Evolutionary conservation across 2,888 invertebrate species (phyloP).

Genomic region (Pheosia tremula): DNA sequence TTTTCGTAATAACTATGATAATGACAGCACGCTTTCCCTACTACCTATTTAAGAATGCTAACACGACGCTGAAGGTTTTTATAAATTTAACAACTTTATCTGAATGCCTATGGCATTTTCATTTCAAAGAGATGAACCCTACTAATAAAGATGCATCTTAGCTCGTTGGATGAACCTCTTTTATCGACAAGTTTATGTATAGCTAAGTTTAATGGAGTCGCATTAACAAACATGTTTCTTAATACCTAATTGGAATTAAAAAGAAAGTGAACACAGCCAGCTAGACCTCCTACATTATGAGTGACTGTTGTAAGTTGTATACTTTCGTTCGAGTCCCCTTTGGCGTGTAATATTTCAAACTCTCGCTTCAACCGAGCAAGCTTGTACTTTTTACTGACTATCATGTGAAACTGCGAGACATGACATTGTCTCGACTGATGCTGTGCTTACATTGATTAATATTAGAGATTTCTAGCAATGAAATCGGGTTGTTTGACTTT

Average conservation of each 20-base stretch:
- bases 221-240: no score
- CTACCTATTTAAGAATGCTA: no score
- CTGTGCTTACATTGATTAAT: constrained; percentile 23
- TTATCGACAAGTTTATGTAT: no score
- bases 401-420: constrained; percentile 45
- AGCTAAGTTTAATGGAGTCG: no score
- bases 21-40: no score
- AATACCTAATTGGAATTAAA: background rate
- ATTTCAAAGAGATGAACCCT: no score
- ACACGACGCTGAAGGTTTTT: no score
- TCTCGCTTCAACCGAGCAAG: constrained; percentile 48
- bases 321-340: constrained; percentile 9
- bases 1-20: no score
- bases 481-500: background rate
- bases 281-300: background rate
- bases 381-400: constrained; percentile 51
- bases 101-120: no score
- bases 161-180: no score
- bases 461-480: constrained; percentile 11
- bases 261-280: background rate
- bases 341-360: constrained; percentile 55
- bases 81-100: no score
- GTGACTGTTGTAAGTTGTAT: background rate
- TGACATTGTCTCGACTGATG: constrained; percentile 36
- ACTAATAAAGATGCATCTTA: no score